Evolutionary conservation across 2,113 vertebrate genomes (phyloP), one percentile per base, ranked within the genome.

Genomic region (Esox niger): DNA sequence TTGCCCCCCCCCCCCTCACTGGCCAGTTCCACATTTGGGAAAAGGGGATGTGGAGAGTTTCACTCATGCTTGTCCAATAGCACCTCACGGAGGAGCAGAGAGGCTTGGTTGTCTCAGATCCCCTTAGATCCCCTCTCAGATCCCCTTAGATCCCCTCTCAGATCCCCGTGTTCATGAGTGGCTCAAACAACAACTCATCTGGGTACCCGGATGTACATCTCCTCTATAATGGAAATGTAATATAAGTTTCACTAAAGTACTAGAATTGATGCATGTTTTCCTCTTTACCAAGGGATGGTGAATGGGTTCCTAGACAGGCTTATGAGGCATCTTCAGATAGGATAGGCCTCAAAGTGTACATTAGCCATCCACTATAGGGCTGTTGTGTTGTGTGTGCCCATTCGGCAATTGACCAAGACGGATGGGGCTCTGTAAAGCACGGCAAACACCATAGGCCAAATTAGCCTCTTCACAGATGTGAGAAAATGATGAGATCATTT

Each of bases 401-500:
- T 21, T 35, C n/a, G 29, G n/a, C 0, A 11, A 61, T 29, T 25
- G 57, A 59, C 30, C 27, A 27, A 59, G 57, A 59, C 6, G 27
- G 29, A 49, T 30, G 9, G 15, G 23, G 30, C n/a, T 32, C 23
- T 75, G 78, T 78, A 84, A 89, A 85, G 76, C 81, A 81, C 63
- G 69, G 72, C 81, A 70, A 23, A 83, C 84, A 82, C 86, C 79
- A 75, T 84, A 87, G 87, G 89, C 86, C 86, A 74, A 83, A 87
- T 86, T 83, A 79, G 84, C 87, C 76, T 86, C 64, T 88, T 15
- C 88, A 85, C 91, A 93, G 92, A 92, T 93, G 92, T 91, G 91
- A 84, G 82, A 76, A 86, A 79, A 87, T 89, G 88, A 89, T 91
- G 89, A 93, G 91, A 93, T 91, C 84, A 90, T 92, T 90, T 91